Evolutionary conservation across 2,113 vertebrate genomes (phyloP).

Genomic region (Pavo muticus): DNA sequence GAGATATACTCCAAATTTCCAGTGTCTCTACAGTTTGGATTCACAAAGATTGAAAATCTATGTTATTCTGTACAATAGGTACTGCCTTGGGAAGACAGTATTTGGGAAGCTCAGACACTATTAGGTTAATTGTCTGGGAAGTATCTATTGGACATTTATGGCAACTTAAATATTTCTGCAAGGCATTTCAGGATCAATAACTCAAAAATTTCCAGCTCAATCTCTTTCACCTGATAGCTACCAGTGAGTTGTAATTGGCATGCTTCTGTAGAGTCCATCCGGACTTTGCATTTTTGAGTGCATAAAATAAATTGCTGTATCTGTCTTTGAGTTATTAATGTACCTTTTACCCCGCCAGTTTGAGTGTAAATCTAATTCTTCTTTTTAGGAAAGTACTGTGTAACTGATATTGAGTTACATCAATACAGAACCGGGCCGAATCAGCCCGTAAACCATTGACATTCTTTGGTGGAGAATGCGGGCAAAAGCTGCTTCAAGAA

Average conservation of each 20-base stretch:
- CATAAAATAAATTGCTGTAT: background rate
- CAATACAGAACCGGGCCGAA: background rate
- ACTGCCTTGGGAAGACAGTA: background rate
- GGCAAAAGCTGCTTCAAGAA: no score
- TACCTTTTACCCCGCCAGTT: background rate
- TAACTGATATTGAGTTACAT: background rate
- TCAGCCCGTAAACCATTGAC: no score
- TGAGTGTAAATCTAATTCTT: background rate
- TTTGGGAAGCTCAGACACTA: background rate
- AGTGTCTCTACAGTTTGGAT: background rate
- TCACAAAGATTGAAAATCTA: background rate
- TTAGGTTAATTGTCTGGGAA: background rate
- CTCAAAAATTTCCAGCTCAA: background rate
- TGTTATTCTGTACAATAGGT: background rate
- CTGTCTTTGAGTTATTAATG: background rate
- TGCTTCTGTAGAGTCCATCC: background rate
- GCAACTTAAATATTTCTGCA: background rate
- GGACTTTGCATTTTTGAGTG: fast-evolving
- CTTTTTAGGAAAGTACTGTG: background rate
- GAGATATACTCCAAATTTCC: background rate
- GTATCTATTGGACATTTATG: background rate
- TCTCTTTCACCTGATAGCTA: background rate
- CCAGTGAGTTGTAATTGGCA: background rate
- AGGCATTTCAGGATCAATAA: background rate
- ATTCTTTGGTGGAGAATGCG: no score